Conservation (phyloP, 2,797 vertebrate genomes). For the Urosaurus nigricauda region DNA sequence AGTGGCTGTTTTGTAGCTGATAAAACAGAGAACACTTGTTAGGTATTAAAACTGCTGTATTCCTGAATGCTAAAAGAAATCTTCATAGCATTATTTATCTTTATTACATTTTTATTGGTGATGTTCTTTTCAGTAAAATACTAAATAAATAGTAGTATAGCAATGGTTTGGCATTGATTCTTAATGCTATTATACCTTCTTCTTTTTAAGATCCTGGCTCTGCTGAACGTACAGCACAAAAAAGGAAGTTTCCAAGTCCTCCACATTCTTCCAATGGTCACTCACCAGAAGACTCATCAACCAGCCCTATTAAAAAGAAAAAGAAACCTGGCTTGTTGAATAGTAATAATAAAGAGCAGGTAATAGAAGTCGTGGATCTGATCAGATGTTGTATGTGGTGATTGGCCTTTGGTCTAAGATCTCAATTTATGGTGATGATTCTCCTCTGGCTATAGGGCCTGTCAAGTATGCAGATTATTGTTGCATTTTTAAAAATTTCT, state of each 20-base stretch:
- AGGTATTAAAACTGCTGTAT: neutral
- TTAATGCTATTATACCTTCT: constrained; percentile 18
- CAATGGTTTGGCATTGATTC: neutral
- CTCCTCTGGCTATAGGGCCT: neutral
- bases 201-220: constrained; percentile 86
- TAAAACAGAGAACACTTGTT: neutral
- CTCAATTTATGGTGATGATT: neutral
- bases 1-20: neutral
- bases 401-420: constrained; percentile 8
- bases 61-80: neutral
- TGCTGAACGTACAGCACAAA: constrained; percentile 89
- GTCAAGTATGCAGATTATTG: neutral
- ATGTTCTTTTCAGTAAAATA: neutral
- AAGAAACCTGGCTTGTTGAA: constrained; percentile 95
- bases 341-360: constrained; percentile 95
- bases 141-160: constrained; percentile 10
- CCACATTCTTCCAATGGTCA: constrained; percentile 98
- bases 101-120: neutral
- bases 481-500: constrained; percentile 6
- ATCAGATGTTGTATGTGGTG: constrained; percentile 25
- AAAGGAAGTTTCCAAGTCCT: constrained; percentile 95
- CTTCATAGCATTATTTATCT: constrained; percentile 4
- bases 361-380: constrained; percentile 76
- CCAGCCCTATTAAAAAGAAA: constrained; percentile 97
- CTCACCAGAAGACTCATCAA: constrained; percentile 94